Conservation (phyloP, 2,888 invertebrate genomes). For the Antheraea assamensis region DNA sequence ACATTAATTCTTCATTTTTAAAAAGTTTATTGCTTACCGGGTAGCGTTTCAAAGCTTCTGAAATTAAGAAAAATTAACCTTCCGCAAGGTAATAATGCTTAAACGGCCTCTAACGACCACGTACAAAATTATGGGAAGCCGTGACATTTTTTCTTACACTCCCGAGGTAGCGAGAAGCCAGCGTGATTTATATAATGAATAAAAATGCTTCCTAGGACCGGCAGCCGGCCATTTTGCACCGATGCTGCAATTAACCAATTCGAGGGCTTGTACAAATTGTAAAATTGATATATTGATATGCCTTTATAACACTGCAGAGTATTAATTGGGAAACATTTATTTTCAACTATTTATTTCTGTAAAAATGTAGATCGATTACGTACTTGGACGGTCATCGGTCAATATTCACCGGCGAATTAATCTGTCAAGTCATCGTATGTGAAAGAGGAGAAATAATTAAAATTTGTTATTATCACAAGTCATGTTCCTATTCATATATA, state of each 20-base stretch:
- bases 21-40: constrained; percentile 9
- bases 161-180: constrained; percentile 58
- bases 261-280: constrained; percentile 65
- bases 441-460: not conserved
- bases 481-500: not conserved
- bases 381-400: not conserved
- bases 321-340: too few relatives aligned
- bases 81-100: constrained; percentile 67
- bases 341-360: not conserved
- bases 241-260: constrained; percentile 72
- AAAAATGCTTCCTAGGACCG: constrained; percentile 69
- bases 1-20: constrained; percentile 22
- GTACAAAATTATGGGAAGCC: constrained; percentile 79
- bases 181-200: constrained; percentile 80
- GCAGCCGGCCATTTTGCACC: constrained; percentile 56
- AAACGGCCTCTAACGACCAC: constrained; percentile 61
- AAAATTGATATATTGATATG: constrained; percentile 44
- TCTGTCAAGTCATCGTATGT: not conserved
- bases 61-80: constrained; percentile 80
- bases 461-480: not conserved
- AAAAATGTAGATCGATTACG: not conserved
- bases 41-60: constrained; percentile 49
- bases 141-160: constrained; percentile 78
- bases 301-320: constrained; percentile 26
- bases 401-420: not conserved